These are phyloP conservation scores for Amblyornis subalaris DNA, from an alignment of 2,113 vertebrate species.

Conservation along the genomic window DNA sequence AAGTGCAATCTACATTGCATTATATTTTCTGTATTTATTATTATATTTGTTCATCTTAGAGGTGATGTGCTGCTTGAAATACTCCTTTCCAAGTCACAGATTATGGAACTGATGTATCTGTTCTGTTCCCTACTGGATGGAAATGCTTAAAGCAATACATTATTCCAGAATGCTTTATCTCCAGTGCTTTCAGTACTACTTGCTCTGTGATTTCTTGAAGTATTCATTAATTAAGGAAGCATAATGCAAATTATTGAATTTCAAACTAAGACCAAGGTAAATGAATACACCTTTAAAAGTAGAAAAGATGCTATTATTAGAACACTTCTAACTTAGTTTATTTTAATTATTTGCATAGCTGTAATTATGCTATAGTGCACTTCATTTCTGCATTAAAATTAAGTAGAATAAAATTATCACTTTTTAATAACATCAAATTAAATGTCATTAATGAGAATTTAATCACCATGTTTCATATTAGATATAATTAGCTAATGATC, in stretches of 20 bases:
- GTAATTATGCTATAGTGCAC: constrained; percentile 37
- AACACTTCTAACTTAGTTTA: neutral
- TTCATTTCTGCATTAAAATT: constrained; percentile 45
- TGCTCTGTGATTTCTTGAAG: neutral
- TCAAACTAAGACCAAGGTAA: neutral
- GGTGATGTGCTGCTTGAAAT: neutral
- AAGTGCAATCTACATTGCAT: neutral
- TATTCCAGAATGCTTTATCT: neutral
- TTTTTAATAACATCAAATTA: constrained; percentile 55
- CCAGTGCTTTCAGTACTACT: neutral
- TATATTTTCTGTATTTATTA: neutral
- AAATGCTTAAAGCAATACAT: neutral
- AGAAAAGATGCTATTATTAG: neutral
- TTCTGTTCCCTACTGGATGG: neutral
- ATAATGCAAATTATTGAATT: neutral
- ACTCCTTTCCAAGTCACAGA: neutral
- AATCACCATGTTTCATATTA: constrained; percentile 51
- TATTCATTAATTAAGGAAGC: neutral
- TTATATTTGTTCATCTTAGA: neutral
- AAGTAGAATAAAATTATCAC: constrained; percentile 41
- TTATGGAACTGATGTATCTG: neutral
- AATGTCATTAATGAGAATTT: constrained; percentile 57
- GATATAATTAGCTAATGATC: constrained; percentile 63
- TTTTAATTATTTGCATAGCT: constrained; percentile 34
- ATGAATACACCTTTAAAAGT: neutral